A percentile compares a stretch with the other conserved stretches of the same genome.
These are phyloP conservation scores for Drosophila eugracilis DNA, from an alignment of 1,140 invertebrate species.

Conservation along the genomic window DNA sequence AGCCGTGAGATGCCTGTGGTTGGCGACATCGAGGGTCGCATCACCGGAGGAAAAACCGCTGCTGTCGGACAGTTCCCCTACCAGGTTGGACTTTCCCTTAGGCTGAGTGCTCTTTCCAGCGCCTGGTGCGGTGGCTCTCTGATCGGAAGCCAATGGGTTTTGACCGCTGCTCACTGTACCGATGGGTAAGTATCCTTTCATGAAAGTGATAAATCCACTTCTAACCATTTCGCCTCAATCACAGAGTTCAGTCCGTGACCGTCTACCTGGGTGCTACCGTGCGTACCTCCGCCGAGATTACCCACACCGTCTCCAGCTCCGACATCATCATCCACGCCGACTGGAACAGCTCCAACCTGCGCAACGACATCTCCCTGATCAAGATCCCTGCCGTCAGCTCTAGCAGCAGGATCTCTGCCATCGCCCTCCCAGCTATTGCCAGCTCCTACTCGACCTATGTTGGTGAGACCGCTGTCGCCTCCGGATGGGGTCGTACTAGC, in stretches of 20 bases:
- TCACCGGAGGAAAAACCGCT: conserved; percentile 74
- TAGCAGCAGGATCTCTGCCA: conserved; percentile 32
- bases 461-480: conserved; percentile 52
- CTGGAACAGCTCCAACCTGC: conserved; percentile 57
- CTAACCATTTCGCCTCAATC: not conserved
- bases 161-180: conserved; percentile 75
- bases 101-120: conserved; percentile 30
- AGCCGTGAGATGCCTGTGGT: conserved; percentile 57
- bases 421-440: conserved; percentile 45
- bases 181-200: conserved; percentile 44
- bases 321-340: conserved; percentile 55
- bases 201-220: no score
- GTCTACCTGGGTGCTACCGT: conserved; percentile 70
- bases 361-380: conserved; percentile 77
- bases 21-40: conserved; percentile 66
- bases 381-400: conserved; percentile 41
- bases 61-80: conserved; percentile 80
- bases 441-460: conserved; percentile 65
- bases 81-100: conserved; percentile 79
- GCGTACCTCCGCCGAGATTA: conserved; percentile 57
- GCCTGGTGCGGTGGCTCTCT: conserved; percentile 86
- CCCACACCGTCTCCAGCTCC: conserved; percentile 14
- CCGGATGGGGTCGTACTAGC: conserved; percentile 67
- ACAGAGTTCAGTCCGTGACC: conserved; percentile 54
- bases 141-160: conserved; percentile 77